phyloP scores from a whole-genome alignment of 2,888 invertebrate genomes.

The Nezara viridula region DNA sequence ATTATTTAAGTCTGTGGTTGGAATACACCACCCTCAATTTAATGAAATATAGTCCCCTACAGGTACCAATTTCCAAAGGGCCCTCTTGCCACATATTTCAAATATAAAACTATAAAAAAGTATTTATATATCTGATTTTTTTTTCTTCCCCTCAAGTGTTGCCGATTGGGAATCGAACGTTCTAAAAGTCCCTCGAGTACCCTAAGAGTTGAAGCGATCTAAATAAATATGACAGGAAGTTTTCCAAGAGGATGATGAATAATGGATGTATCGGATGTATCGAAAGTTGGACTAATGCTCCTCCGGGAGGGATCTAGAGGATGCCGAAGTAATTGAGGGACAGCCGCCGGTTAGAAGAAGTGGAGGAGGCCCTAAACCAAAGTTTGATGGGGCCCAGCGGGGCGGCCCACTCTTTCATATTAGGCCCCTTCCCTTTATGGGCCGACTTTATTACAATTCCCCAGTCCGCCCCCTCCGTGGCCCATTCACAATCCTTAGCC shows the following conservation, averaged over 20 bases:
- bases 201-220: slow-evolving; percentile 22
- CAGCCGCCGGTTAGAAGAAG: slow-evolving; percentile 18
- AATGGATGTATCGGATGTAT: slow-evolving; percentile 34
- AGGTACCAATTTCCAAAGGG: too few relatives aligned
- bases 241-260: not conserved
- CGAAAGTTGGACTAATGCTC: slow-evolving; percentile 33
- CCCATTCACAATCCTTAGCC: slow-evolving; percentile 45
- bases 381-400: slow-evolving; percentile 55
- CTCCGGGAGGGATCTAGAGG: not conserved
- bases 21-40: too few relatives aligned
- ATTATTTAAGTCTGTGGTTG: too few relatives aligned
- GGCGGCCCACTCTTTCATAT: slow-evolving; percentile 51
- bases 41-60: too few relatives aligned
- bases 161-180: slow-evolving; percentile 12
- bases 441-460: slow-evolving; percentile 41
- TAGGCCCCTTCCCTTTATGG: slow-evolving; percentile 37
- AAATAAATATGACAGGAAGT: slow-evolving; percentile 29
- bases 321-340: slow-evolving; percentile 29
- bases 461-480: not conserved
- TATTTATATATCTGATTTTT: slow-evolving; percentile 9
- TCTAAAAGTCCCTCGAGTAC: not conserved
- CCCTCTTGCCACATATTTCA: not conserved
- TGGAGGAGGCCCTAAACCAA: slow-evolving; percentile 37
- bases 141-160: not conserved
- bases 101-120: not conserved